Percentiles rank a stretch among this genome's conserved stretches.
These are phyloP conservation scores for Clitarchus hookeri DNA, from an alignment of 2,888 invertebrate species.

Conservation along the genomic window DNA sequence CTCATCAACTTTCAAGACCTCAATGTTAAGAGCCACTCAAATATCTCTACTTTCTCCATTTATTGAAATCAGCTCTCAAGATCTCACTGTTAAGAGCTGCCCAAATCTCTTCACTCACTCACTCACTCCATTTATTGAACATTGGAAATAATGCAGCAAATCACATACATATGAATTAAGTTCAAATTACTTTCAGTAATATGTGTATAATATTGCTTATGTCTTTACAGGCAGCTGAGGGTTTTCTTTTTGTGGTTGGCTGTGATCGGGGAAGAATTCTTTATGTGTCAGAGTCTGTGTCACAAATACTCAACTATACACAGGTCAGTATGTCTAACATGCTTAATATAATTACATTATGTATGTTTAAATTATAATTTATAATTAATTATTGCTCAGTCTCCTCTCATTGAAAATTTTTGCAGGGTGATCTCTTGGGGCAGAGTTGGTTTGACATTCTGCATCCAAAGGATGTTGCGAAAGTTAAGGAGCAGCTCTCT, in stretches of 20 bases:
- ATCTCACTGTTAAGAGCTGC: no score
- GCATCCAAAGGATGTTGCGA: conserved; percentile 92
- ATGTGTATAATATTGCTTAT: background rate
- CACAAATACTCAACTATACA: conserved; percentile 77
- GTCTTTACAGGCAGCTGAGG: conserved; percentile 75
- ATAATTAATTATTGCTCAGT: background rate
- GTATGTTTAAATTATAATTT: background rate
- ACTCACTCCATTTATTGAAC: no score
- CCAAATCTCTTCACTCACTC: no score
- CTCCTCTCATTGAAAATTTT: conserved; percentile 35
- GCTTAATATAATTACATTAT: background rate
- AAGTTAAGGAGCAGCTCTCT: conserved; percentile 93
- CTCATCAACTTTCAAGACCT: no score
- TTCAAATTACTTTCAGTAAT: no score
- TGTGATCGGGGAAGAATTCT: conserved; percentile 90
- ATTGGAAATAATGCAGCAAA: no score
- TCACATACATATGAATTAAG: no score
- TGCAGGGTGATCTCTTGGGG: conserved; percentile 81
- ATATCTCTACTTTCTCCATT: no score
- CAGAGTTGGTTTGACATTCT: conserved; percentile 94
- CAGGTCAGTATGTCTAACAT: conserved; percentile 61
- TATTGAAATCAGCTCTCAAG: no score
- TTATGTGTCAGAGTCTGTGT: conserved; percentile 88
- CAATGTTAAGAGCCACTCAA: no score
- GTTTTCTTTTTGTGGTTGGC: conserved; percentile 89